Percentiles rank a stretch among this genome's conserved stretches.
Conservation (phyloP, 2,888 invertebrate genomes). For the Volucella inflata region DNA sequence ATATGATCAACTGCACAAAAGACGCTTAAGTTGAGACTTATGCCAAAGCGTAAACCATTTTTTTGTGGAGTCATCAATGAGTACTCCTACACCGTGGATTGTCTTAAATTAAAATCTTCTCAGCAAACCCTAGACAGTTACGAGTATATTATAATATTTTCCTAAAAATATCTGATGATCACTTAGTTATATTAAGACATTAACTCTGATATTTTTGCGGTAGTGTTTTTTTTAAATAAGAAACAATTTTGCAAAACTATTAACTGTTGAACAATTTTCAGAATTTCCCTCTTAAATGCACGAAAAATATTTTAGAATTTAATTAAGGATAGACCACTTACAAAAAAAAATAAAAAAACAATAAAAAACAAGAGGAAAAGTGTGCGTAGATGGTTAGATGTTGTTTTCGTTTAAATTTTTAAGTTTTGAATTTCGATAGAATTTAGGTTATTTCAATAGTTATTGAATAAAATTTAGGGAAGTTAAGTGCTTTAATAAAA, state of each 20-base stretch:
- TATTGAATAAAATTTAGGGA: constrained; percentile 38
- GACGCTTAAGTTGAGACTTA: constrained; percentile 1
- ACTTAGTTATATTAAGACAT: no score
- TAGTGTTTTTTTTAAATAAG: not conserved
- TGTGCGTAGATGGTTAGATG: constrained; percentile 13
- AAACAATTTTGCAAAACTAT: constrained; percentile 13
- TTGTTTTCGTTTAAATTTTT: constrained; percentile 39
- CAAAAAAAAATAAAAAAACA: no score
- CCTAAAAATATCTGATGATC: no score
- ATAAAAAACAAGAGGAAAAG: not conserved
- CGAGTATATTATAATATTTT: not conserved
- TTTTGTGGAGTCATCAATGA: not conserved
- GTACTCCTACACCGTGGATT: not conserved
- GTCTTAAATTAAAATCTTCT: not conserved
- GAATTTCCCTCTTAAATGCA: constrained; percentile 2
- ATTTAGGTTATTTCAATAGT: constrained; percentile 30
- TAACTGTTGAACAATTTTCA: constrained; percentile 18
- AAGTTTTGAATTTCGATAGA: constrained; percentile 30
- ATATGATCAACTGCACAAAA: constrained; percentile 43
- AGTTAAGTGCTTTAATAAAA: constrained; percentile 49
- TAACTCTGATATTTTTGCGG: not conserved
- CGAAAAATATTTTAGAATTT: not conserved
- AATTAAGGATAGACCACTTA: constrained; percentile 7
- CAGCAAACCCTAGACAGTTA: not conserved
- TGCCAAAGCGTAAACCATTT: not conserved